phyloP scores from a whole-genome alignment of 2,888 invertebrate species.

The Drosophila ezoana region DNA sequence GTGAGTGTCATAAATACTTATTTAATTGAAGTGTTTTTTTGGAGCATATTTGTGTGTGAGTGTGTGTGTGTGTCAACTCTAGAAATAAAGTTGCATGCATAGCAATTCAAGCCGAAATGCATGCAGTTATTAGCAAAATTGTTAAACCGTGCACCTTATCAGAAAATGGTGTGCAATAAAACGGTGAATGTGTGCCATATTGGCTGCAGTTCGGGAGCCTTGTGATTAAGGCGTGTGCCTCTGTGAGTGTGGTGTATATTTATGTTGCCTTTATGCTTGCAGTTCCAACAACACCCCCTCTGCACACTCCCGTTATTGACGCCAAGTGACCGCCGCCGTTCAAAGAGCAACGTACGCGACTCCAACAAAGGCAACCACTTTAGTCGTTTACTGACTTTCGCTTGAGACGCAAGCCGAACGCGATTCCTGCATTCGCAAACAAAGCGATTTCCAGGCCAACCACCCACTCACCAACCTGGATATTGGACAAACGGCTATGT shows the following conservation, averaged over 20 bases:
- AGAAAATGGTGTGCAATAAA: constrained; percentile 71
- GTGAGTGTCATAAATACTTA: constrained; percentile 57
- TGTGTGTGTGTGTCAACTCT: constrained; percentile 12
- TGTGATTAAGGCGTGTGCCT: neutral
- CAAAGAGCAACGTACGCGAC: constrained; percentile 67
- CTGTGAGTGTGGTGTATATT: constrained; percentile 20
- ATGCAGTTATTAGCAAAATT: constrained; percentile 57
- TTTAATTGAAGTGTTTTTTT: constrained; percentile 54
- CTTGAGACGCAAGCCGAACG: constrained; percentile 44
- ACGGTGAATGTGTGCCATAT: constrained; percentile 48
- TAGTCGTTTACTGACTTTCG: constrained; percentile 68
- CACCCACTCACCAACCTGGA: constrained; percentile 22
- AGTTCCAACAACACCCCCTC: constrained; percentile 40
- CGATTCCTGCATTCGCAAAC: constrained; percentile 50
- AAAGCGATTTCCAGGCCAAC: constrained; percentile 23
- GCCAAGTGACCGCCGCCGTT: constrained; percentile 46
- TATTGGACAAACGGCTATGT: constrained; percentile 28
- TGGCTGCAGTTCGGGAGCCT: constrained; percentile 7
- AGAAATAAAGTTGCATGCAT: constrained; percentile 66
- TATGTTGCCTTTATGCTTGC: constrained; percentile 67
- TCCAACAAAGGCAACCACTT: constrained; percentile 59
- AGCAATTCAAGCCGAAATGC: constrained; percentile 66
- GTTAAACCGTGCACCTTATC: constrained; percentile 45
- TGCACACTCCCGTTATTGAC: neutral
- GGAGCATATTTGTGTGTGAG: constrained; percentile 25